Base-by-base conservation (phyloP, 2,113 vertebrate species). In the Rhinoptilus africanus region DNA sequence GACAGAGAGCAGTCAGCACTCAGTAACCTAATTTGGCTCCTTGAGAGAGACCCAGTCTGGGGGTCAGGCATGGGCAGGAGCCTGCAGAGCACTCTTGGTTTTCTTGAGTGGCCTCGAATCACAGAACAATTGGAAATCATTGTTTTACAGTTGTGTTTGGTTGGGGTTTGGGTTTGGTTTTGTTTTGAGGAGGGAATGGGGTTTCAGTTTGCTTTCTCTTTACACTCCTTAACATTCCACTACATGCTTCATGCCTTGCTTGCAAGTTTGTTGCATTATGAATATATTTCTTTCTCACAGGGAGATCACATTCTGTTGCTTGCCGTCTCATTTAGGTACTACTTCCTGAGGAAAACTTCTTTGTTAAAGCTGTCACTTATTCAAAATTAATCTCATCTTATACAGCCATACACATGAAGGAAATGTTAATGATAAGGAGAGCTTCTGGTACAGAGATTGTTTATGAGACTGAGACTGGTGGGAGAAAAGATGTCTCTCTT, bases 41-140 rank as follows among this genome's bases (percentile, higher is more conserved):
- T 71, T 48, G 41, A 35, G 62, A 76, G 56, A 66, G 18, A 50
- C 35, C 51, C 63, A 16, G 26, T 21, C 59, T n/a, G 32, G 16
- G 20, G 14, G 10, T 35, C 32, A 54, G 34, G 17, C 39, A 45
- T 41, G 53, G 32, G 18, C 80, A 93, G 81, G 13, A 59, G 6
- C 41, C 37, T 92, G 41, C 51, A 67, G 14, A 88, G 41, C 28
- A 30, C 16, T 45, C 15, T 41, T 45, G 21, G 19, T 63, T 83
- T 83, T 39, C 63, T 67, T 0, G 0, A 48, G n/a, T 20, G 24
- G 8, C 30, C 37, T 8, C 23, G 75, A 4, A 67, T 92, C 37
- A 48, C 39, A 41, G 18, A 62, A 73, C 14, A n/a, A 41, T 14
- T 43, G 32, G 23, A 89, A 85, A 54, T 59, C 6, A 41, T 32